These are phyloP conservation scores for Plectus sambesii DNA, from an alignment of 1,140 invertebrate genomes.

Conservation along the genomic window DNA sequence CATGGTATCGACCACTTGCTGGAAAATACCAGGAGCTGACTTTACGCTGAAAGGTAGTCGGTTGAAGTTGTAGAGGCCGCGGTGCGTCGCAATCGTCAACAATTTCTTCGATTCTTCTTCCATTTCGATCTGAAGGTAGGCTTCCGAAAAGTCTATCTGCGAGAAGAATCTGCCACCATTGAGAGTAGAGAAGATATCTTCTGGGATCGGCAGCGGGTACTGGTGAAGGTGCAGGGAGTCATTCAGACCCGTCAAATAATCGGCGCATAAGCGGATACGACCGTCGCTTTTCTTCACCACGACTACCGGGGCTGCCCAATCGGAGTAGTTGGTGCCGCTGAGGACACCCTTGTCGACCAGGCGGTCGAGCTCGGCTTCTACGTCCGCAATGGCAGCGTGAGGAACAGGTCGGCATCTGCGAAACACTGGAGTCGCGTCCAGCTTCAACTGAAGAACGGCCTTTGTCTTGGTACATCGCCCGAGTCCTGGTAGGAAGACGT, in stretches of 20 bases:
- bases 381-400: conserved; percentile 22
- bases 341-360: conserved; percentile 26
- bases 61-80: conserved; percentile 45
- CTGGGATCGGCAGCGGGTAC: conserved; percentile 11
- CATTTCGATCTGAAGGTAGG: background rate
- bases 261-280: conserved; percentile 37
- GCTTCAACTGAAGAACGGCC: background rate
- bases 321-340: conserved; percentile 29
- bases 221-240: background rate
- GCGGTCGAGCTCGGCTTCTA: conserved; percentile 31
- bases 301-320: conserved; percentile 47
- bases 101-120: background rate
- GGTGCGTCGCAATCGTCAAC: conserved; percentile 8
- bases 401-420: conserved; percentile 27
- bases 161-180: conserved; percentile 4
- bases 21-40: conserved; percentile 49
- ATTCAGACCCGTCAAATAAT: too few relatives aligned
- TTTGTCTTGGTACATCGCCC: too few relatives aligned
- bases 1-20: conserved; percentile 47
- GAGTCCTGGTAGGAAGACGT: too few relatives aligned
- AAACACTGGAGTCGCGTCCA: background rate
- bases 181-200: conserved; percentile 5
- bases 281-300: conserved; percentile 41
- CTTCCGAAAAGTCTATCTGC: conserved; percentile 9
- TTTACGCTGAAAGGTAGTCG: conserved; percentile 49